Percentiles rank a stretch among this genome's conserved stretches.
These are phyloP conservation scores for Apodemus agrarius DNA, from an alignment of 2,797 vertebrate genomes.

Conservation along the genomic window DNA sequence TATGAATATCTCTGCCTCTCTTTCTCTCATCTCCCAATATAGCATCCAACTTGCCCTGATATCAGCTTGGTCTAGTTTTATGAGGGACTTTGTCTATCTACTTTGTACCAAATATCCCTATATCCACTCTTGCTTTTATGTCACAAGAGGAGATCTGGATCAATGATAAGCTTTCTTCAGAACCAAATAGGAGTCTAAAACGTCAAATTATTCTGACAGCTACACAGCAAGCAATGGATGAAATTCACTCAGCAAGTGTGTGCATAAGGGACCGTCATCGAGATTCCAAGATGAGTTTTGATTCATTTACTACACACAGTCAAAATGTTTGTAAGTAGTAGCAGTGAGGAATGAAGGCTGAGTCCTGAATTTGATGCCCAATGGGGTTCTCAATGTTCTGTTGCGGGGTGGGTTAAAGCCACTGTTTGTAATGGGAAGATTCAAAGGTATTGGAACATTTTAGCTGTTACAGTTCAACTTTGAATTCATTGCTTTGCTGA, in stretches of 20 bases:
- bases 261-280: neutral
- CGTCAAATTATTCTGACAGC: conserved; percentile 40
- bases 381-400: neutral
- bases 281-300: neutral
- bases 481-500: neutral
- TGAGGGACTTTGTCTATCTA: neutral
- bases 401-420: neutral
- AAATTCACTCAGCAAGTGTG: neutral
- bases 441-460: neutral
- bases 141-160: neutral
- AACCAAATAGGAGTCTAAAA: conserved; percentile 5
- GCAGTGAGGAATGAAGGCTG: neutral
- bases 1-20: neutral
- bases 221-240: neutral
- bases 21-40: neutral
- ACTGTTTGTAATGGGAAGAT: neutral
- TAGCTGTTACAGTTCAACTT: neutral
- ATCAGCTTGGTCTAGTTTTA: neutral
- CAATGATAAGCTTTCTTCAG: neutral
- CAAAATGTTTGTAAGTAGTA: conserved; percentile 3
- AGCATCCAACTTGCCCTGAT: neutral
- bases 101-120: neutral
- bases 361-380: neutral
- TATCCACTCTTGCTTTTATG: neutral
- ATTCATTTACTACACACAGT: neutral